Conservation (phyloP, 2,888 invertebrate genomes). For the Erannis defoliaria region DNA sequence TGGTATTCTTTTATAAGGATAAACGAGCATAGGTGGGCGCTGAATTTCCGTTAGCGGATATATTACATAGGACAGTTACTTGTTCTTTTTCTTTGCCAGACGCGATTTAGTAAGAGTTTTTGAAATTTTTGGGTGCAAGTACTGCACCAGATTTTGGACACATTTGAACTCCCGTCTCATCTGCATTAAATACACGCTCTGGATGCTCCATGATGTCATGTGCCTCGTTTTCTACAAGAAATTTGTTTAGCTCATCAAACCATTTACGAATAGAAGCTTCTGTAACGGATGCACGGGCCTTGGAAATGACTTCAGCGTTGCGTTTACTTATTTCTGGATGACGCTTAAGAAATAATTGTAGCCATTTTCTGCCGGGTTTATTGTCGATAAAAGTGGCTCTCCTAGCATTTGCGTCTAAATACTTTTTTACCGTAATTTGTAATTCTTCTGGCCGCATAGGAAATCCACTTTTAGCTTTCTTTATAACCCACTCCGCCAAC, state of each 20-base stretch:
- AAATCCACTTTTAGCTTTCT: conserved; percentile 28
- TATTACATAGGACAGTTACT: conserved; percentile 19
- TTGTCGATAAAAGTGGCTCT: conserved; percentile 22
- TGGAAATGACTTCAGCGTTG: conserved; percentile 21
- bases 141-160: conserved; percentile 23
- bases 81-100: conserved; percentile 18
- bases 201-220: conserved; percentile 27
- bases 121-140: conserved; percentile 19
- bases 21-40: too few species aligned
- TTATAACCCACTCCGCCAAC: conserved; percentile 24
- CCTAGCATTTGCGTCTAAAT: conserved; percentile 19
- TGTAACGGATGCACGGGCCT: conserved; percentile 23
- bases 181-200: conserved; percentile 24
- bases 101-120: conserved; percentile 9
- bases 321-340: conserved; percentile 23
- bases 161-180: conserved; percentile 29
- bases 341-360: conserved; percentile 26
- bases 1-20: too few species aligned
- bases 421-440: conserved; percentile 19
- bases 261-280: conserved; percentile 26
- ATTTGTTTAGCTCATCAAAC: conserved; percentile 24
- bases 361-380: conserved; percentile 24
- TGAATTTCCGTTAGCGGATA: too few species aligned
- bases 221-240: conserved; percentile 19
- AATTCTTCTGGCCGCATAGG: conserved; percentile 29